Conservation (phyloP, 1,140 invertebrate species). For the Palaemon carinicauda region DNA sequence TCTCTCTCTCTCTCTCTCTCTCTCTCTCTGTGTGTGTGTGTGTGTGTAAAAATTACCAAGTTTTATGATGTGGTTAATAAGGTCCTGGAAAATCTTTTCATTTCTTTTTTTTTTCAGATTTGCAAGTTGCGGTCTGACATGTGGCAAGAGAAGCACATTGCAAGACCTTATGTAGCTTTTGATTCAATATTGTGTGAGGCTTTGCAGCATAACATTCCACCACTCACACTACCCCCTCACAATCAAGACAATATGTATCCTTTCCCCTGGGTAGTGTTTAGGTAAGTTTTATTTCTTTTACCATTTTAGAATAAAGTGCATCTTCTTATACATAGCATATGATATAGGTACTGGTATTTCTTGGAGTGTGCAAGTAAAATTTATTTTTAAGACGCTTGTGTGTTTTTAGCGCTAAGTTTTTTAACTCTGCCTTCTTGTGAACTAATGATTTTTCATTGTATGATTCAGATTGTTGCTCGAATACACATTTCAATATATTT, state of each 20-base stretch:
- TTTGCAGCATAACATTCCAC: constrained; percentile 92
- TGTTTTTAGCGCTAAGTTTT: too few relatives aligned
- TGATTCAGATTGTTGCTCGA: not conserved
- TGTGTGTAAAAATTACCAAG: not conserved
- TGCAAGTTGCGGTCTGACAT: constrained; percentile 91
- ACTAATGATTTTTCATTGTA: not conserved
- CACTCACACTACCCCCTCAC: constrained; percentile 88
- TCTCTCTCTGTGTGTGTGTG: not conserved
- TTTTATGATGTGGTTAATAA: not conserved
- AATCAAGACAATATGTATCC: constrained; percentile 89
- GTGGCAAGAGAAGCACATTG: constrained; percentile 97
- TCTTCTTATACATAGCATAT: too few relatives aligned
- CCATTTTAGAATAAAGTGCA: too few relatives aligned
- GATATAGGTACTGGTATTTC: too few relatives aligned
- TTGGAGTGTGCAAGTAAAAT: not conserved
- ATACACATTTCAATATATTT: too few relatives aligned
- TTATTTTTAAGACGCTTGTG: too few relatives aligned
- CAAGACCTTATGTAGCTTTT: constrained; percentile 93
- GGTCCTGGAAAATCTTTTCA: not conserved
- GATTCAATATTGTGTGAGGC: constrained; percentile 95
- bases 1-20: too few relatives aligned
- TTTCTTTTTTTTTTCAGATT: constrained; percentile 65
- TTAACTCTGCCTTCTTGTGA: not conserved
- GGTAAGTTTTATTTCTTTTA: constrained; percentile 1
- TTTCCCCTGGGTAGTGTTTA: constrained; percentile 87